Base-by-base conservation (phyloP, 2,113 vertebrate genomes). In the Prionailurus viverrinus region DNA sequence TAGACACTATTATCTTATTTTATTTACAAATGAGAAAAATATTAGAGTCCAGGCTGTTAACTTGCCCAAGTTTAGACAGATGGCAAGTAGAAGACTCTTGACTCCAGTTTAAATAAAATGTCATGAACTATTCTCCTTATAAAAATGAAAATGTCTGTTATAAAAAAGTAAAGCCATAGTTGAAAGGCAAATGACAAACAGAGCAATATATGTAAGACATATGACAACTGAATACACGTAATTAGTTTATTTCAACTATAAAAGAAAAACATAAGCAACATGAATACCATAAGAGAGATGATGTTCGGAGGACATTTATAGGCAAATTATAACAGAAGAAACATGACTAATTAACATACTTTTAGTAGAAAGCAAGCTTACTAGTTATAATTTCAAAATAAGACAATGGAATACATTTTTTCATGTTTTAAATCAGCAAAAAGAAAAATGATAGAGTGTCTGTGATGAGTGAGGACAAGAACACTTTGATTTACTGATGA, bases 181-280 rank as follows among this genome's bases (percentile, higher is more conserved):
- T 95, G 36, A 84, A 96, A 88, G 36, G 23, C 29, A 91, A 91
- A 61, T 65, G 45, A 80, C 4, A 69, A 61, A 74, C 7, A 94
- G 33, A 66, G 61, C 41, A 93, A 51, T 25, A 41, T 33, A 53
- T 36, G 12, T 58, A 87, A 79, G 15, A 31, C 4, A 61, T 68
- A 25, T 80, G 66, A 85, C 41, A 66, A 73, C 14, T 1, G 8
- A 79, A 79, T 33, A n/a, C 16, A 33, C 18, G 1, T 21, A 88
- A 78, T 93, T 78, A 91, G 4, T 58, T 89, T 31, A 25, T 65
- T 39, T 78, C 61, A 89, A 36, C 31, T 94, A 7, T 55, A 45
- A 93, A 79, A 83, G 61, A 23, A 71, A 58, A 88, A 71, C 14
- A 85, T 11, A 8, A 78, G 2, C 41, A 95, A 58, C n/a, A 31